Conservation (phyloP, 2,888 invertebrate species). For the Unio pictorum region DNA sequence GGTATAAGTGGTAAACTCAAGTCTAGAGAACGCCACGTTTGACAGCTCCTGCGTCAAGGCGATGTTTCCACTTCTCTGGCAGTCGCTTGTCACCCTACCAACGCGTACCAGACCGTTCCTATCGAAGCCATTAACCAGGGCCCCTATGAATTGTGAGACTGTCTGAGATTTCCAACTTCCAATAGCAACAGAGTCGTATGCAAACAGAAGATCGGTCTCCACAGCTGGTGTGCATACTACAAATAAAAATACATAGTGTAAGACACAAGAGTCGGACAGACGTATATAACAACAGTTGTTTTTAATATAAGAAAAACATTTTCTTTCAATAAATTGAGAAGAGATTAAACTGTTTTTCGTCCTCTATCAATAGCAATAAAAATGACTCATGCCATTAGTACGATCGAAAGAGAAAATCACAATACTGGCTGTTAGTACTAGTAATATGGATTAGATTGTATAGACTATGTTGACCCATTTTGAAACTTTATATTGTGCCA, state of each 20-base stretch:
- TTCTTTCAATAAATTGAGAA: not conserved
- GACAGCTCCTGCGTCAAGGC: constrained; percentile 25
- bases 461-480: too few relatives aligned
- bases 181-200: constrained; percentile 40
- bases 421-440: too few relatives aligned
- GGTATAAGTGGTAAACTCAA: constrained; percentile 24
- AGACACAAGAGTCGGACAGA: not conserved
- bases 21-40: constrained; percentile 20
- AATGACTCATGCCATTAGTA: too few relatives aligned
- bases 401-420: too few relatives aligned
- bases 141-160: constrained; percentile 31
- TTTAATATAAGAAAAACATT: not conserved
- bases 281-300: not conserved
- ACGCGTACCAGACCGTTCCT: constrained; percentile 25
- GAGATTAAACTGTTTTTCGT: too few relatives aligned
- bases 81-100: constrained; percentile 36
- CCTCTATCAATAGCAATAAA: too few relatives aligned
- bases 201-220: constrained; percentile 41
- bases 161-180: constrained; percentile 27
- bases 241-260: constrained; percentile 20
- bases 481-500: too few relatives aligned
- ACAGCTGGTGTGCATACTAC: constrained; percentile 18
- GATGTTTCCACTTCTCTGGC: constrained; percentile 30
- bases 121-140: constrained; percentile 21
- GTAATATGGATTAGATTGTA: too few relatives aligned